A percentile compares a stretch with the other conserved stretches of the same genome.
These are phyloP conservation scores for Lanius ludovicianus DNA, from an alignment of 2,113 vertebrate species.

Conservation along the genomic window DNA sequence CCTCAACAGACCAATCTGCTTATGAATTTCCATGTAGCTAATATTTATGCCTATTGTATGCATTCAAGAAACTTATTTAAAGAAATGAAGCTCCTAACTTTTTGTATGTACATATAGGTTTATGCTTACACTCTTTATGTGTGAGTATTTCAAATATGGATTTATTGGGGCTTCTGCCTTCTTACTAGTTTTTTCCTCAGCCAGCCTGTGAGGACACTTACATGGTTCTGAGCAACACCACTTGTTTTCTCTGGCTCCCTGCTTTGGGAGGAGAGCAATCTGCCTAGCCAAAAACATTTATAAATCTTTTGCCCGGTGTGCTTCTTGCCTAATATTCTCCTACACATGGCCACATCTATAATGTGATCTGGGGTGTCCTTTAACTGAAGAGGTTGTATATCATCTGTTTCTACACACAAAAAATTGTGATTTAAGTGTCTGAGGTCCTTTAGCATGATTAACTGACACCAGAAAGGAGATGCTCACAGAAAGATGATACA, in stretches of 20 bases:
- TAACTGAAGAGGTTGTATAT: neutral
- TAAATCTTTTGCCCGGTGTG: neutral
- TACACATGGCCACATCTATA: neutral
- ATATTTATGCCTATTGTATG: neutral
- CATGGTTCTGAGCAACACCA: neutral
- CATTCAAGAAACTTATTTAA: neutral
- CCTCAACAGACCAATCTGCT: neutral
- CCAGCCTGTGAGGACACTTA: neutral
- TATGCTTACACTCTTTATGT: neutral
- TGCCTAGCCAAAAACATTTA: neutral
- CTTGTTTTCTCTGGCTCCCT: neutral
- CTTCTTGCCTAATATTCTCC: neutral
- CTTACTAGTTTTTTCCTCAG: neutral
- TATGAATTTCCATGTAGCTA: neutral
- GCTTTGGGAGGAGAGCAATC: neutral
- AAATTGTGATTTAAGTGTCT: neutral
- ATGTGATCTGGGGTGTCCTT: neutral
- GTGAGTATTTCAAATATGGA: neutral
- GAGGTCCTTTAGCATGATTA: neutral
- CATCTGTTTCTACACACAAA: neutral
- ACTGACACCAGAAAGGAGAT: neutral
- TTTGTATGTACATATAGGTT: neutral
- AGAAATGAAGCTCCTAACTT: neutral
- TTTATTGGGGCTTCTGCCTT: neutral
- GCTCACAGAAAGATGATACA: neutral